Evolutionary conservation across 2,797 vertebrate genomes (phyloP).

Genomic region (Muscicapa striata): DNA sequence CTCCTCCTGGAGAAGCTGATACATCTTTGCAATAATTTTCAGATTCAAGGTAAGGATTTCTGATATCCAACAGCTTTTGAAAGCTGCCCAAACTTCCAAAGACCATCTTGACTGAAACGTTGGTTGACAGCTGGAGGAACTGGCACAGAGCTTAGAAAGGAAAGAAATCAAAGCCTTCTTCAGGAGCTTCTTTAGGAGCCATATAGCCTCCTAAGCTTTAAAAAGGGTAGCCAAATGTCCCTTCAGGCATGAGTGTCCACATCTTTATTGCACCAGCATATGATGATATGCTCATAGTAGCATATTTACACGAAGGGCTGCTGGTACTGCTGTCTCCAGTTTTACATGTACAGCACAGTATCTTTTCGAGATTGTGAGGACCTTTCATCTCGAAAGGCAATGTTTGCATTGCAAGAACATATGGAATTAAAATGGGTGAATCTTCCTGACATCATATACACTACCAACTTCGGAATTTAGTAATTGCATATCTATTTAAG

Average conservation of each 20-base stretch:
- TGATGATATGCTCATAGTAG: not conserved
- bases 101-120: not conserved
- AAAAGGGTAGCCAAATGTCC: not conserved
- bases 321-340: not conserved
- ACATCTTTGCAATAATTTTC: not conserved
- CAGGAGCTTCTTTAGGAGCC: not conserved
- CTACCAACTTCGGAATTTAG: not conserved
- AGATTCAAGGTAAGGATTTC: not conserved
- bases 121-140: not conserved
- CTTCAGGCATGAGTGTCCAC: not conserved
- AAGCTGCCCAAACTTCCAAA: not conserved
- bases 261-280: not conserved
- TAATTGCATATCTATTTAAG: constrained; percentile 6
- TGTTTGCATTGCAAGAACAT: not conserved
- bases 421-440: not conserved
- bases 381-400: not conserved
- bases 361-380: not conserved
- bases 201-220: not conserved
- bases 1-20: not conserved
- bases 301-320: accelerated
- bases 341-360: not conserved
- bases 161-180: not conserved
- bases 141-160: not conserved
- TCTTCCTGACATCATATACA: not conserved
- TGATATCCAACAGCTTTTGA: not conserved